A percentile compares a stretch with the other conserved stretches of the same genome.
Evolutionary conservation across 2,113 vertebrate genomes (phyloP).

Genomic region (Pogonocichla stellata): DNA sequence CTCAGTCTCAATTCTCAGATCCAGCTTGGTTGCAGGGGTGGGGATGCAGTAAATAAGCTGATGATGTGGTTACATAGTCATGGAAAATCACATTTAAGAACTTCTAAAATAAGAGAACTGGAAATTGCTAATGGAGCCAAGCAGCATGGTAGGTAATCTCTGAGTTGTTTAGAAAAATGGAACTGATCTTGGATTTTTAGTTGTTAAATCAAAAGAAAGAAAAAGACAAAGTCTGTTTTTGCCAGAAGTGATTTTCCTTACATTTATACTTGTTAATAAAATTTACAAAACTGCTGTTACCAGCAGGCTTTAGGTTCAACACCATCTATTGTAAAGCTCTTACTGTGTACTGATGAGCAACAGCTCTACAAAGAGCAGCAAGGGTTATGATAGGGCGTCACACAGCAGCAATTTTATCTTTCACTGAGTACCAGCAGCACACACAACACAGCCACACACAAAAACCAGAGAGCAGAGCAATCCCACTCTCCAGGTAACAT

Average conservation of each 20-base stretch:
- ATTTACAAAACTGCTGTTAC: not conserved
- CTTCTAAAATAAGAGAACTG: not conserved
- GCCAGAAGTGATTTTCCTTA: not conserved
- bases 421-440: not conserved
- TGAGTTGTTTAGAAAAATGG: not conserved
- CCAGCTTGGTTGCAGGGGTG: not conserved
- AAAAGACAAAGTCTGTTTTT: not conserved
- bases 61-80: not conserved
- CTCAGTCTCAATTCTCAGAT: fast-evolving
- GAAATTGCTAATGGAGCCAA: not conserved
- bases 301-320: not conserved
- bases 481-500: not conserved
- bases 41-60: not conserved
- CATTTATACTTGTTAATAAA: not conserved
- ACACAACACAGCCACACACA: not conserved
- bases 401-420: not conserved
- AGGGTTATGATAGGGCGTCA: not conserved
- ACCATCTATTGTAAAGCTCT: not conserved
- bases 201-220: not conserved
- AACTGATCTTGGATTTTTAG: not conserved
- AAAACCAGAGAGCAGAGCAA: not conserved
- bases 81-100: not conserved
- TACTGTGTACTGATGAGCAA: not conserved
- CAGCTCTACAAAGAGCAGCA: not conserved
- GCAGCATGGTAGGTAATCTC: not conserved